A percentile compares a stretch with the other conserved stretches of the same genome.
phyloP scores from a whole-genome alignment of 1,140 invertebrate genomes.

The Hyphantria cunea region DNA sequence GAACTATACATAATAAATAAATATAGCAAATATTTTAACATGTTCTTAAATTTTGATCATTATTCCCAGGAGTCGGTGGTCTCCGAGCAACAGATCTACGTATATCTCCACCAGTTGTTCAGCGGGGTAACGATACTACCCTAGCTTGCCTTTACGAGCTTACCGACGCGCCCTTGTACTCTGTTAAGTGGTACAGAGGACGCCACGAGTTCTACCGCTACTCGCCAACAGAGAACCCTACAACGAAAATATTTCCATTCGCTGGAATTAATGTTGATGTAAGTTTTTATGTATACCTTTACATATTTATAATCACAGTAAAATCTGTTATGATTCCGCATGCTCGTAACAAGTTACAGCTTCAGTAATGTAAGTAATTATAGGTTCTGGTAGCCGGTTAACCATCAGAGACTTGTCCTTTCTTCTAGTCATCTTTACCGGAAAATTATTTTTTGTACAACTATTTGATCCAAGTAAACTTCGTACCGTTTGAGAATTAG shows the following conservation, averaged over 20 bases:
- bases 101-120: conserved; percentile 73
- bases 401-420: no score
- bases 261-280: conserved; percentile 88
- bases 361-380: no score
- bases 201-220: conserved; percentile 87
- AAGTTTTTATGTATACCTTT: conserved; percentile 72
- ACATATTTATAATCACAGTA: not conserved
- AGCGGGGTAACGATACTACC: conserved; percentile 69
- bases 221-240: conserved; percentile 84
- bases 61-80: conserved; percentile 64
- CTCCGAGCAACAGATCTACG: conserved; percentile 73
- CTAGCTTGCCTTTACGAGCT: conserved; percentile 86
- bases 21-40: no score
- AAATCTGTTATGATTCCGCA: no score
- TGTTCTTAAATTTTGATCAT: no score
- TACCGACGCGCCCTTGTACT: conserved; percentile 86
- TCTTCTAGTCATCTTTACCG: no score
- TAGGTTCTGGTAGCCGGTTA: no score
- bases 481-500: no score
- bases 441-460: no score
- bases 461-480: no score
- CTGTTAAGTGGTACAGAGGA: conserved; percentile 91
- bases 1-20: no score
- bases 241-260: conserved; percentile 86
- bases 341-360: no score